Conservation (phyloP, 2,113 vertebrate species). For the Semnornis frantzii region DNA sequence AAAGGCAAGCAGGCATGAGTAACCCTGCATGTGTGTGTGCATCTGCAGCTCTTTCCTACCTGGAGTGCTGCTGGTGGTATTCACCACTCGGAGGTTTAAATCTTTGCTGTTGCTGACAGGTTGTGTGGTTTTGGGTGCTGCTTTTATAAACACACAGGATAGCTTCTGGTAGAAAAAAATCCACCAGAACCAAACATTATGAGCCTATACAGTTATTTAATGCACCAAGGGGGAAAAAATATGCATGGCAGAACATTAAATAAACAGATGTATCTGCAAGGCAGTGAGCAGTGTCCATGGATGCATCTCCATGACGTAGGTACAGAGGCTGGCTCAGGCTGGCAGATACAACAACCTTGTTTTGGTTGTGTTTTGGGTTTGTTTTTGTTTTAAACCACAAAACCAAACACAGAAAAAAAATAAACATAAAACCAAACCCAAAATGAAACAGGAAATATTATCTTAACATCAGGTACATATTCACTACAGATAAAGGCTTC, state of each 20-base stretch:
- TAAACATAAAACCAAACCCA: neutral
- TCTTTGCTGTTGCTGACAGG: neutral
- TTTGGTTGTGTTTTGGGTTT: too few relatives aligned
- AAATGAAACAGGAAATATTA: neutral
- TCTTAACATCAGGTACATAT: neutral
- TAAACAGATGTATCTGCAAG: neutral
- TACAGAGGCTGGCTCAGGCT: conserved; percentile 2
- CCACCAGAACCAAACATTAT: neutral
- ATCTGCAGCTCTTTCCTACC: neutral
- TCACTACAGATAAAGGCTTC: neutral
- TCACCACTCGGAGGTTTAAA: neutral
- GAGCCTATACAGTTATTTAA: neutral
- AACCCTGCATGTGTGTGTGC: neutral
- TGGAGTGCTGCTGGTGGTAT: neutral
- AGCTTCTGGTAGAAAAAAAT: neutral
- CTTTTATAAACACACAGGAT: neutral
- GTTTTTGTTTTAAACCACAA: neutral
- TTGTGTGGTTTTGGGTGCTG: neutral
- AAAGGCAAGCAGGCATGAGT: neutral
- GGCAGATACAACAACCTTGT: neutral
- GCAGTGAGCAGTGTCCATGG: conserved; percentile 45
- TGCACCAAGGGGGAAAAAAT: neutral
- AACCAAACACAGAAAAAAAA: neutral
- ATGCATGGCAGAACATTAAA: neutral
- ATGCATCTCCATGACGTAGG: conserved; percentile 57